Base-by-base conservation (phyloP, 2,797 vertebrate genomes). In the Myripristis jacobus region DNA sequence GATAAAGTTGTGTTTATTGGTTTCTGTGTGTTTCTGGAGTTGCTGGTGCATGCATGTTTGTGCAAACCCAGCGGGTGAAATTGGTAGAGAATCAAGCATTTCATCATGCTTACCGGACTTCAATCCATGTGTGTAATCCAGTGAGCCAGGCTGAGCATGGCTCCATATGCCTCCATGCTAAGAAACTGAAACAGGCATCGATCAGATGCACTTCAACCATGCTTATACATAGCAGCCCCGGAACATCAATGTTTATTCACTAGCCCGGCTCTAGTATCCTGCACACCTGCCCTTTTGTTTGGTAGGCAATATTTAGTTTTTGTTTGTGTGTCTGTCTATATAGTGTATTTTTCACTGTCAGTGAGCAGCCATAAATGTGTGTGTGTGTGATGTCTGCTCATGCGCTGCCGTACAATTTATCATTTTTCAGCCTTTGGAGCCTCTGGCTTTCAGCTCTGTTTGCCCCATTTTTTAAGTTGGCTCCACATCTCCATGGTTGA, bases 51-150 rank as follows among this genome's bases (percentile, higher is more conserved):
- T 79, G 76, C 46, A 21, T 38, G 68, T 55, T 34, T 55, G 54
- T 57, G 52, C 29, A 29, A 67, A 76, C 76, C 73, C 59, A 18
- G 73, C 11, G 58, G 81, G 67, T 44, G 67, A 81, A 89, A 87
- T 82, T 83, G 82, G 72, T 62, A 72, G 76, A 86, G 61, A 85
- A 83, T 80, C 21, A 50, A 78, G 77, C 79, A 31, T 83, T 87
- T 84, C 69, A 74, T 90, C 82, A 87, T 85, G 87, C 83, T 83
- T 72, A 70, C 67, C 82, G 81, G 81, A 86, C 82, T 77, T 80
- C 69, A 88, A 87, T 85, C 77, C 87, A 88, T 89, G 90, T 91
- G 91, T 91, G 83, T 90, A 88, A 91, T 89, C 57, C 78, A 73
- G 62, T 44, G 57, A 83, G 80, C 62, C 41, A 21, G 75, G 71